phyloP scores from a whole-genome alignment of 2,113 vertebrate genomes.

The Hydropotes inermis region DNA sequence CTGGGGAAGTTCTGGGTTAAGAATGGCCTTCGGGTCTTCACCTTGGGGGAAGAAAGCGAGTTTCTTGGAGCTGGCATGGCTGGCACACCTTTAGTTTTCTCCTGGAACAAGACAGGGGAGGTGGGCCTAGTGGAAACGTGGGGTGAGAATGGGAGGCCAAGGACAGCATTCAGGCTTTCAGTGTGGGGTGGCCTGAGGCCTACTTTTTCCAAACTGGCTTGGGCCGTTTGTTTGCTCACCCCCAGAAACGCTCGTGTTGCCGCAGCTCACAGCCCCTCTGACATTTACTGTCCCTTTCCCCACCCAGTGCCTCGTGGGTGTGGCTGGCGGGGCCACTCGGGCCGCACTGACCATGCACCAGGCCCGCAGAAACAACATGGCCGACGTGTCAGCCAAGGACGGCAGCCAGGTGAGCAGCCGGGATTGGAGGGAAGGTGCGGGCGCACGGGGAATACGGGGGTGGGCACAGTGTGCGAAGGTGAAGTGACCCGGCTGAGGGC shows the following conservation, averaged over 20 bases:
- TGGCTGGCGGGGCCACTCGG: conserved; percentile 92
- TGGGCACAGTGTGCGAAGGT: neutral
- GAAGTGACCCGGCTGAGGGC: neutral
- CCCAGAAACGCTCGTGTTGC: neutral
- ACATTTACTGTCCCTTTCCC: neutral
- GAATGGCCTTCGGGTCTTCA: neutral
- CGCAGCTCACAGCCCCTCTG: neutral
- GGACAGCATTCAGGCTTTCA: neutral
- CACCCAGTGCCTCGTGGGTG: conserved; percentile 89
- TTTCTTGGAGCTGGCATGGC: neutral
- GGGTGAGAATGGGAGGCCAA: neutral
- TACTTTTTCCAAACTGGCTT: neutral
- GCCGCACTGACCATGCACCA: conserved; percentile 93
- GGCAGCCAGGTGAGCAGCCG: conserved; percentile 88
- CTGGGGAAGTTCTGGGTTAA: neutral
- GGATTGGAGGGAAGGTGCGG: fast-evolving
- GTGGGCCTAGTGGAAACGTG: fast-evolving
- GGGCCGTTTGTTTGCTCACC: neutral
- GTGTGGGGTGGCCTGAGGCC: neutral
- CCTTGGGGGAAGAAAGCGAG: neutral
- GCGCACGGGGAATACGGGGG: fast-evolving
- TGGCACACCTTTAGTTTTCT: neutral
- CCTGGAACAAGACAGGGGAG: neutral
- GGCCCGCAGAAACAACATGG: conserved; percentile 94
- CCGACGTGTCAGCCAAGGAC: conserved; percentile 92